Base-by-base conservation (phyloP, 2,797 vertebrate species). In the Sardinella longiceps region DNA sequence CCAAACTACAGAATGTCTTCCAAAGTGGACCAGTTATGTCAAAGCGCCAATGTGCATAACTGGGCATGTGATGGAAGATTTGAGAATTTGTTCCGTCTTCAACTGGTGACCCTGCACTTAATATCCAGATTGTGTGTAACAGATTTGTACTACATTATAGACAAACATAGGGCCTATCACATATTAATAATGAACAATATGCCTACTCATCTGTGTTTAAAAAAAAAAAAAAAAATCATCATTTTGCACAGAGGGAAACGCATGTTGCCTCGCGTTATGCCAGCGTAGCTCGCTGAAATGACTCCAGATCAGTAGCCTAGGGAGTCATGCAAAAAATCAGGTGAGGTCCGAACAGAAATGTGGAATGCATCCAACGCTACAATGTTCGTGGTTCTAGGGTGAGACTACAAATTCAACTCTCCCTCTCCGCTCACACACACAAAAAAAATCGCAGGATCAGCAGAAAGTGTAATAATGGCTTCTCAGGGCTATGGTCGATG, bases 31-130 rank as follows among this genome's bases (percentile, higher is more conserved):
- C 83, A 87, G 28, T 77, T 12, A 48, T 46, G 28, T 56, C 25
- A 66, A 84, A 85, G 11, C 48, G 25, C 45, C 53, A 45, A 80
- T 53, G 66, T 58, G 20, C 66, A 82, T 80, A 51, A 45, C 37
- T 77, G 20, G 70, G 14, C 7, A 77, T 5, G 0, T 77, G 70
- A 20, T 70, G 15, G 66, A 20, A 60, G n/a, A n/a, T 60, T 6
- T 1, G n/a, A 25, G n/a, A 60, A 60, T 25, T 53, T 25, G 23
- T 6, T 60, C 23, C 56, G 7, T 10, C 7, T 25, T 4, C 5
- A 60, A 60, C 23, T 60, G 6, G n/a, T 60, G n/a, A 60, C 56
- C n/a, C 25, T 60, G n/a, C n/a, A 25, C 23, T 56, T 56, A 56
- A 25, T 60, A 25, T 10, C 1, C n/a, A n/a, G n/a, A n/a, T n/a